phyloP scores from a whole-genome alignment of 1,140 invertebrate species.

The Elysia chlorotica region DNA sequence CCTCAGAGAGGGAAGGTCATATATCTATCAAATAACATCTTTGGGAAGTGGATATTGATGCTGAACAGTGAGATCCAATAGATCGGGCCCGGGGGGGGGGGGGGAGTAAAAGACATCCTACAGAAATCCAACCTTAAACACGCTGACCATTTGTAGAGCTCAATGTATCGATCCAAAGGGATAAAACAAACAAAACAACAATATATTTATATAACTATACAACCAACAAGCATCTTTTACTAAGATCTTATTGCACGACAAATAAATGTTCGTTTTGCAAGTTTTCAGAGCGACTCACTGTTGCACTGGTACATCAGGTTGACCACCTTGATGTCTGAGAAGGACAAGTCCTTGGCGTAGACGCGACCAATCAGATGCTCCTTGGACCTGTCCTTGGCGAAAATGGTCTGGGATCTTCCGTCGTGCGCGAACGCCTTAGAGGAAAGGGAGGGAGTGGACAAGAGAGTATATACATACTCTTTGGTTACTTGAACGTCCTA shows the following conservation, averaged over 20 bases:
- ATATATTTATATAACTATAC: neutral
- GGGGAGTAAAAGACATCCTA: too few relatives aligned
- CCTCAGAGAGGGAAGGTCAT: too few relatives aligned
- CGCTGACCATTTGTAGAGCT: neutral
- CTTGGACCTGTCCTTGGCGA: slow-evolving; percentile 31
- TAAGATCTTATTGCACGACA: neutral
- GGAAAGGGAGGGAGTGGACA: neutral
- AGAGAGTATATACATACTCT: too few relatives aligned
- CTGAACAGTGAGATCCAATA: too few relatives aligned
- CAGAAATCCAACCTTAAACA: too few relatives aligned
- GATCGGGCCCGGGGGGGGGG: too few relatives aligned
- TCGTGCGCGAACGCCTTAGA: slow-evolving; percentile 46
- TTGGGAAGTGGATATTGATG: too few relatives aligned
- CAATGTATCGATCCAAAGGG: neutral
- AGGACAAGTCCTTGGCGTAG: slow-evolving; percentile 43
- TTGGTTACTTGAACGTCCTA: too few relatives aligned
- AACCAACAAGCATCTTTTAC: neutral
- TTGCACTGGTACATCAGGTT: slow-evolving; percentile 49
- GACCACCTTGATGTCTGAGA: slow-evolving; percentile 47
- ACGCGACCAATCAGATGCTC: slow-evolving; percentile 44
- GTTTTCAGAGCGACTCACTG: slow-evolving; percentile 24
- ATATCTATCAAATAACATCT: too few relatives aligned
- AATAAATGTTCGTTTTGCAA: neutral
- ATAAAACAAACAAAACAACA: neutral
- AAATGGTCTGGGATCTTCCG: slow-evolving; percentile 42